Evolutionary conservation across 2,888 invertebrate species (phyloP), one percentile per base, ranked within the genome.

Genomic region (Sceliomorpha sp.): DNA sequence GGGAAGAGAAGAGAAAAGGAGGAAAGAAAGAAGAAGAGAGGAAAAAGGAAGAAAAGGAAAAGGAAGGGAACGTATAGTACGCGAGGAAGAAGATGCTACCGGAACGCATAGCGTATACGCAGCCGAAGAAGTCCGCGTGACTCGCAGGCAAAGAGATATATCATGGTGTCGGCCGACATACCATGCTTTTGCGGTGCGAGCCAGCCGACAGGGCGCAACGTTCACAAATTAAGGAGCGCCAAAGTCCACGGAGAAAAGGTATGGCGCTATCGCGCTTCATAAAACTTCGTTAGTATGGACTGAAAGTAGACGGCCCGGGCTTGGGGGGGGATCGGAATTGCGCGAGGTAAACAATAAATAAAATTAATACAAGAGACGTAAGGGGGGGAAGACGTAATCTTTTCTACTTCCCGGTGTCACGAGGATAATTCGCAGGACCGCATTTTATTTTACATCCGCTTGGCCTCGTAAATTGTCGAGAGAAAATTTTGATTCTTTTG

Each of bases 171-270:
- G 80, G 76, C 74, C 81, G 80, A 81, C 84, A 84, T 84, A 84
- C 80, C 84, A 82, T 79, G 82, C 83, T 85, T 85, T 83, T 75
- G 78, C 83, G 79, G 81, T 72, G 74, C 77, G 72, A 79, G 60
- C 66, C 66, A 56, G 62, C 76, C 78, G 79, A 78, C 78, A 78
- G 73, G 72, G 77, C 74, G 76, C 73, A 78, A 79, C 76, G 76
- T 85, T 84, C 85, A 80, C 85, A 85, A 85, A 85, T 84, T 85
- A 85, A 86, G 85, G 83, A 86, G 84, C 80, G 80, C 83, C 82
- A 80, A 86, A 84, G 83, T 82, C 81, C 77, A 74, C 75, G 78
- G 75, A 73, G 72, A 20, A 75, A 74, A 77, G 79, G 78, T 79
- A 78, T 77, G 74, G 77, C 77, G 76, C 82, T 83, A 85, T 83